A percentile compares a stretch with the other conserved stretches of the same genome.
Conservation (phyloP, 1,140 invertebrate species). For the Orchestia grillus region DNA sequence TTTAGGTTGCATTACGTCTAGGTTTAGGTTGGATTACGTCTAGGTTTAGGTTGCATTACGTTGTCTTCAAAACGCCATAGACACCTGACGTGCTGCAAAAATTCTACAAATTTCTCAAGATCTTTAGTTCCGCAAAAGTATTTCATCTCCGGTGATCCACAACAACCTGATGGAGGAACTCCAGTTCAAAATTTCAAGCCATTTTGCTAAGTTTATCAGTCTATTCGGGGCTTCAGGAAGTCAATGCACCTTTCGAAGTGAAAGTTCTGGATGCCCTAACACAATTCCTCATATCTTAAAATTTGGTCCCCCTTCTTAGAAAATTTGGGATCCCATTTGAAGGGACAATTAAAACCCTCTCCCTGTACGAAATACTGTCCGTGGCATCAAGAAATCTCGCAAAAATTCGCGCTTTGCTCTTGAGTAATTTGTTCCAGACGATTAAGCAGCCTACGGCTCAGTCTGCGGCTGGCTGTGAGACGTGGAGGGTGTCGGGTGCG, state of each 20-base stretch:
- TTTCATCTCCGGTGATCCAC: background rate
- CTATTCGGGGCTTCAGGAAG: no score
- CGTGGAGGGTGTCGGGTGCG: background rate
- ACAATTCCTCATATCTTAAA: background rate
- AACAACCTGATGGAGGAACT: background rate
- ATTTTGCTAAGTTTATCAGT: background rate
- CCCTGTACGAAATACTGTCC: background rate
- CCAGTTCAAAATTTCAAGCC: background rate
- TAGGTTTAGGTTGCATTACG: no score
- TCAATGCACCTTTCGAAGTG: no score
- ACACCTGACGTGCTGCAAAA: no score
- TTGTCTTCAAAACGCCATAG: no score
- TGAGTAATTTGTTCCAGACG: background rate
- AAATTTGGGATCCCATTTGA: background rate
- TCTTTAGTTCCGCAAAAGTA: background rate
- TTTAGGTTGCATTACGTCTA: no score
- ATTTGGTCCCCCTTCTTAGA: background rate
- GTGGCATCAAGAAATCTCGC: background rate
- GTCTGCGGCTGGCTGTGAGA: background rate
- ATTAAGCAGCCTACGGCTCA: background rate
- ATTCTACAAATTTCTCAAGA: background rate
- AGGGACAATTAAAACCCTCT: background rate
- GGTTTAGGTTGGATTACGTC: no score
- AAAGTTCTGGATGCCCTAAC: background rate
- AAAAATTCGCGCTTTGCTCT: background rate